Base-by-base conservation (phyloP, 2,113 vertebrate species). In the Crypturellus undulatus region DNA sequence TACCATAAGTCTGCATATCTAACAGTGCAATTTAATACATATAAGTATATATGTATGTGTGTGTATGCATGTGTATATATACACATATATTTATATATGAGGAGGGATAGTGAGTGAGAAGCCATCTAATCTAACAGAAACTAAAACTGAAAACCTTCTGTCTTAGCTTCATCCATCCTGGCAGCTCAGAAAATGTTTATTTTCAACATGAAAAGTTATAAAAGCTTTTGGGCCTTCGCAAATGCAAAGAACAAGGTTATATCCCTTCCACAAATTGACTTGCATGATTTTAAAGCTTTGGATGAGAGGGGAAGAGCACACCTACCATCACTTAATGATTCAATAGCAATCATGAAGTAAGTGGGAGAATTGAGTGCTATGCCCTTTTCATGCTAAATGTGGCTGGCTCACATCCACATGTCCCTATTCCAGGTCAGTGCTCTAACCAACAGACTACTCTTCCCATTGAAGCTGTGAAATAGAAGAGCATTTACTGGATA, bases 181-280 rank as follows among this genome's bases (percentile, higher is more conserved):
- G 62, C 88, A 88, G 51, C 32, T 90, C 45, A 78, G 63, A 38
- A 88, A 14, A 25, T 36, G 69, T 14, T 32, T 18, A 2, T 15
- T 21, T 71, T 84, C 26, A 90, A 81, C 86, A 68, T 64, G 88
- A 84, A 68, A 26, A 9, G 32, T 5, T 80, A 26, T 40, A 89
- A 90, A 86, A 60, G 65, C 52, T 38, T 32, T 84, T 58, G 86
- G 78, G 80, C 43, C 32, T 76, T 34, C n/a, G 84, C 36, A 40
- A 22, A 7, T 92, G 65, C 73, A 76, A 92, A 51, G 86, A 4
- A 76, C 51, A 59, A 89, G 91, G 52, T 56, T 85, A 91, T 56
- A 91, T 56, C 72, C 79, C 62, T 95, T 90, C 87, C 86, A 92
- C 58, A 89, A 79, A 84, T 38, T 69, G 62, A 86, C 62, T 58